These are phyloP conservation scores for Sceloporus tristichus DNA, from an alignment of 2,113 vertebrate genomes.

Conservation along the genomic window DNA sequence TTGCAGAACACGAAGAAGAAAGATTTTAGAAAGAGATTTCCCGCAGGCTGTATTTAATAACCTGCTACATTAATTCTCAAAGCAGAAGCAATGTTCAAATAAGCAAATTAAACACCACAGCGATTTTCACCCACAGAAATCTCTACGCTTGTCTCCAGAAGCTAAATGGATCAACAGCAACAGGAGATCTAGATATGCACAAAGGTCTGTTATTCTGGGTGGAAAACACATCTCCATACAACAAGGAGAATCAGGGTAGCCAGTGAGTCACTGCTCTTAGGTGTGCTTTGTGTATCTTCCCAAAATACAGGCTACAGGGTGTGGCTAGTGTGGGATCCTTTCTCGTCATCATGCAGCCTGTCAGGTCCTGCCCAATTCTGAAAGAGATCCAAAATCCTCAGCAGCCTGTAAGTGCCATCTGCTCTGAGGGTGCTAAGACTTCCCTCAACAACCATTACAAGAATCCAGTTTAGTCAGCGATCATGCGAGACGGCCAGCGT, in stretches of 20 bases:
- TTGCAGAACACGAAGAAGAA: no score
- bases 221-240: not conserved
- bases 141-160: not conserved
- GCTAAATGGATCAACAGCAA: not conserved
- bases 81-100: not conserved
- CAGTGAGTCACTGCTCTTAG: not conserved
- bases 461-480: not conserved
- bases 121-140: not conserved
- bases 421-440: not conserved
- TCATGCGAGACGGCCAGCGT: not conserved
- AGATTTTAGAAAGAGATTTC: not conserved
- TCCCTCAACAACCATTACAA: not conserved
- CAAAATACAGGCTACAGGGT: conserved; percentile 10
- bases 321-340: conserved; percentile 5
- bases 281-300: not conserved
- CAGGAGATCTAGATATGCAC: not conserved
- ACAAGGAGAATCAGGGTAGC: not conserved
- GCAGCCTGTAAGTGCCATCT: not conserved
- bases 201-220: not conserved
- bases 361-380: not conserved
- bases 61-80: not conserved
- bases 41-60: not conserved
- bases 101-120: not conserved
- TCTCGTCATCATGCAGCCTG: not conserved
- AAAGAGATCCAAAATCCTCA: not conserved